A percentile compares a stretch with the other conserved stretches of the same genome.
Evolutionary conservation across 2,888 invertebrate species (phyloP).

Genomic region (Polyploca ridens): DNA sequence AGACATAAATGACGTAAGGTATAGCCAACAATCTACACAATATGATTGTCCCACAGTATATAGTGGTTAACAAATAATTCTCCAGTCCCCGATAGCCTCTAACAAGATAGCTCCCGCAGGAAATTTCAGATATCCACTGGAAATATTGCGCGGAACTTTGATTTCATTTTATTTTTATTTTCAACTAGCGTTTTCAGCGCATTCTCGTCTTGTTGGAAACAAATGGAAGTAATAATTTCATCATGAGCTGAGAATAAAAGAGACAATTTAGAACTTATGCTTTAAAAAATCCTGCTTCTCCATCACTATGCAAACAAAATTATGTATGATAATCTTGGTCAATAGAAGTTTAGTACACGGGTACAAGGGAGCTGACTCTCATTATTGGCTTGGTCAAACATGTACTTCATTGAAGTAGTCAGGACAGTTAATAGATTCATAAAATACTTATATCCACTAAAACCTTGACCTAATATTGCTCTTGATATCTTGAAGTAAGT

Average conservation of each 20-base stretch:
- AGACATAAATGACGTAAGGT: background rate
- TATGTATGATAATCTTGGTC: too few relatives aligned
- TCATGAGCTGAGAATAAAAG: too few relatives aligned
- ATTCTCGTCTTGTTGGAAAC: background rate
- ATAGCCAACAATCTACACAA: background rate
- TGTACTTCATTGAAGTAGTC: too few relatives aligned
- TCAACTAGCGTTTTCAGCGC: background rate
- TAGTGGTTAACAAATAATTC: background rate
- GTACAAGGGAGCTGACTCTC: too few relatives aligned
- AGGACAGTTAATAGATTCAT: too few relatives aligned
- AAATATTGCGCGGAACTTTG: background rate
- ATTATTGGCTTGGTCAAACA: background rate
- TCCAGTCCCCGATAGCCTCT: background rate
- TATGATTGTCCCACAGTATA: background rate
- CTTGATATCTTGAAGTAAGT: background rate
- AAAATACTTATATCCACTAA: background rate
- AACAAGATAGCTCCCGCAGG: conserved; percentile 10
- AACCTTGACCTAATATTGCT: background rate
- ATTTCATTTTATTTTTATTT: background rate
- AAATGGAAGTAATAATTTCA: background rate
- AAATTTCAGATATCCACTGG: conserved; percentile 11
- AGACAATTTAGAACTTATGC: too few relatives aligned
- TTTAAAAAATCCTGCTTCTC: too few relatives aligned
- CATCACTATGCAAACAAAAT: too few relatives aligned
- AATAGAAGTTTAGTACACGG: too few relatives aligned